Evolutionary conservation across 2,113 vertebrate species (phyloP).

Genomic region (Centropristis striata): DNA sequence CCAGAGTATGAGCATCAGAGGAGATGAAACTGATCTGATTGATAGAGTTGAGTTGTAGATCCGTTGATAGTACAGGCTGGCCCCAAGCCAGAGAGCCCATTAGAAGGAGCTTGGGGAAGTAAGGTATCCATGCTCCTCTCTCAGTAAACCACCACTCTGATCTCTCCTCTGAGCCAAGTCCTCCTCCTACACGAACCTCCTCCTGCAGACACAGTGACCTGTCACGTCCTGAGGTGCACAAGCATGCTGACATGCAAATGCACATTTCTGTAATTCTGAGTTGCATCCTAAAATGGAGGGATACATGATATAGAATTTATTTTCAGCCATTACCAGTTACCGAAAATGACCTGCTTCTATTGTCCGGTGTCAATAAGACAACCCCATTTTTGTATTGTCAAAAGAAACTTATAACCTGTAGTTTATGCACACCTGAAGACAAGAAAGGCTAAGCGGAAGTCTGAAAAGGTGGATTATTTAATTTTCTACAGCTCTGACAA

Average conservation of each 20-base stretch:
- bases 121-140: constrained; percentile 25
- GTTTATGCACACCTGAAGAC: too few relatives aligned
- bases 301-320: too few relatives aligned
- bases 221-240: not conserved
- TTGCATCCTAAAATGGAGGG: not conserved
- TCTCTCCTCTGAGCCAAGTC: constrained; percentile 18
- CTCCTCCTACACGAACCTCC: constrained; percentile 35
- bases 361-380: too few relatives aligned
- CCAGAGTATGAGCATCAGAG: constrained; percentile 4
- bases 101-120: constrained; percentile 49
- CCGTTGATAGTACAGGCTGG: constrained; percentile 34
- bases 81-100: constrained; percentile 55
- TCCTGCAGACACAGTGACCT: constrained; percentile 37
- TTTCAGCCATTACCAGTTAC: too few relatives aligned
- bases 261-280: not conserved
- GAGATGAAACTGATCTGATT: constrained; percentile 35
- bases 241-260: not conserved
- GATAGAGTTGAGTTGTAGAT: constrained; percentile 39
- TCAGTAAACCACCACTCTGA: constrained; percentile 38
- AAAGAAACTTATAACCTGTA: too few relatives aligned
- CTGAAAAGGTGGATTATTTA: too few relatives aligned
- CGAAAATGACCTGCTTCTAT: too few relatives aligned
- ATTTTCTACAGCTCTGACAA: too few relatives aligned
- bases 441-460: too few relatives aligned
- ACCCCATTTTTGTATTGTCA: too few relatives aligned